These are phyloP conservation scores for Tonatia bakeri DNA, from an alignment of 2,113 vertebrate species.

Conservation along the genomic window DNA sequence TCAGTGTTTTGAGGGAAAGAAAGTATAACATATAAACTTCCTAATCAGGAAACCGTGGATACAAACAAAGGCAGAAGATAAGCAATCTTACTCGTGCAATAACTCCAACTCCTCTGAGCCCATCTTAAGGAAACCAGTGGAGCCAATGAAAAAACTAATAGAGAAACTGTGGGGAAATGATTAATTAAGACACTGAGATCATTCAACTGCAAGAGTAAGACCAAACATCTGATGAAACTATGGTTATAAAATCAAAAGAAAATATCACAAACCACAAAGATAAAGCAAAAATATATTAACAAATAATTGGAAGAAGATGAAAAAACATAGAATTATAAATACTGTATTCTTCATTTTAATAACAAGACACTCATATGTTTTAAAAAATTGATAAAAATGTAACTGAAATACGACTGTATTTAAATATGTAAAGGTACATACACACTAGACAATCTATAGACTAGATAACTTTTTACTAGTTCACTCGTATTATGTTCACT, in stretches of 20 bases:
- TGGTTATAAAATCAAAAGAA: background rate
- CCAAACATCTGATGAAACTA: background rate
- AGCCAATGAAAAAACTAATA: background rate
- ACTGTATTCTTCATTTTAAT: background rate
- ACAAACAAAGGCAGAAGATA: background rate
- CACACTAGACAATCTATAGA: too few relatives aligned
- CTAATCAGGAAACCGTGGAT: background rate
- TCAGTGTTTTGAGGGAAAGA: background rate
- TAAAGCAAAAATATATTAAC: background rate
- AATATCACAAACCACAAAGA: slow-evolving; percentile 2
- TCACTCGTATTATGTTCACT: background rate
- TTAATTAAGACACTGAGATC: background rate
- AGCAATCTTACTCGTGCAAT: background rate
- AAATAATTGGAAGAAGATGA: background rate
- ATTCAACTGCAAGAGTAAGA: background rate
- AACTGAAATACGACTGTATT: background rate
- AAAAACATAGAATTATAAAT: background rate
- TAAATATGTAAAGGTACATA: background rate
- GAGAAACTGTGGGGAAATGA: background rate
- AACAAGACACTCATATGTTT: background rate
- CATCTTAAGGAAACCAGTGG: background rate
- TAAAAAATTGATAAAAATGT: background rate
- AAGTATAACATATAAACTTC: background rate
- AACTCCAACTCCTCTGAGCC: background rate
- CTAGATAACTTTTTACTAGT: too few relatives aligned